Conservation (phyloP, 92 coral and sea anemone species). For the Phymanthus crucifer region DNA sequence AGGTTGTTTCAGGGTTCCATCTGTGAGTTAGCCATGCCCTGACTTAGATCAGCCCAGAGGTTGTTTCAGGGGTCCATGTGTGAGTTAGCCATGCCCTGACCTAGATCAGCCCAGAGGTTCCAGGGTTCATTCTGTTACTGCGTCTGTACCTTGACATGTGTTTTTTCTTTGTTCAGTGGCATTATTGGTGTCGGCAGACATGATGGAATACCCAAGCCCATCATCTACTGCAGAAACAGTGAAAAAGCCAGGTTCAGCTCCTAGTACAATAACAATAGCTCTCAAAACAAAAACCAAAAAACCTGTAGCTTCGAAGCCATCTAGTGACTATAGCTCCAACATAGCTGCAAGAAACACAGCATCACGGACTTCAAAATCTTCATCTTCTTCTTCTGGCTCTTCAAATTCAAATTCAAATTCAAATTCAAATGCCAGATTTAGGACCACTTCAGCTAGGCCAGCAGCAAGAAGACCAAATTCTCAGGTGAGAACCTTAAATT, state of each 20-base stretch:
- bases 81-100: too few species aligned
- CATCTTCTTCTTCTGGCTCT: background rate
- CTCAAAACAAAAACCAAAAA: constrained; percentile 8
- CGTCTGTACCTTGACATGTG: too few species aligned
- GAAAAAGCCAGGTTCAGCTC: constrained; percentile 17
- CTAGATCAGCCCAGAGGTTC: too few species aligned
- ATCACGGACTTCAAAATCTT: constrained; percentile 12
- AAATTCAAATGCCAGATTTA: background rate
- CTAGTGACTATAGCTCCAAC: background rate
- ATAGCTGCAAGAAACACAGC: constrained; percentile 9
- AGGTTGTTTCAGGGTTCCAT: too few species aligned
- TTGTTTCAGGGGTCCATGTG: background rate
- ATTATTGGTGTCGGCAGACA: constrained; percentile 59
- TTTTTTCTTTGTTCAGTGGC: constrained; percentile 50
- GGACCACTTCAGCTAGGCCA: background rate
- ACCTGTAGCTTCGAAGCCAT: background rate
- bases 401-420: constrained; percentile 11
- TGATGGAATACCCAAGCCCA: constrained; percentile 24
- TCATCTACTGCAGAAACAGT: constrained; percentile 5
- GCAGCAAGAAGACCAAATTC: constrained; percentile 33
- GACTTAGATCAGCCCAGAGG: background rate
- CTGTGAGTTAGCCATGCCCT: too few species aligned
- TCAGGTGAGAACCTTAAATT: constrained; percentile 21
- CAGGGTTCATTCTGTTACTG: too few species aligned
- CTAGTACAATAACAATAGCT: background rate